phyloP scores from a whole-genome alignment of 2,797 vertebrate species.

The Tolypeutes matacus region DNA sequence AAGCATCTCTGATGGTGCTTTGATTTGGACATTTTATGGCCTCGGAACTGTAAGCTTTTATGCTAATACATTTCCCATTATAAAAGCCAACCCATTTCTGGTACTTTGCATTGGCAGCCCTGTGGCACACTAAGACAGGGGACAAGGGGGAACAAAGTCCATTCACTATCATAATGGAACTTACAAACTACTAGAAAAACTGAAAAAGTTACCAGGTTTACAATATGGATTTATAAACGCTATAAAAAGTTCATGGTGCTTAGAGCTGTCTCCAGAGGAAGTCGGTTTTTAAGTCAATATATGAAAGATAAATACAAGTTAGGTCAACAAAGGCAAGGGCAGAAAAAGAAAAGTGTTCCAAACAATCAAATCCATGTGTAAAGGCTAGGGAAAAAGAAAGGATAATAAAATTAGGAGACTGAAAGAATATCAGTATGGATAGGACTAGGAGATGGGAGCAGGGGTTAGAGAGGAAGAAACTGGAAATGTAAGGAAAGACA shows the following conservation, averaged over 20 bases:
- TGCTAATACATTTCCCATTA: too few relatives aligned
- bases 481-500: not conserved
- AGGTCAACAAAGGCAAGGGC: not conserved
- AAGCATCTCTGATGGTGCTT: too few relatives aligned
- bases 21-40: too few relatives aligned
- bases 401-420: not conserved
- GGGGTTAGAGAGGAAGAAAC: not conserved
- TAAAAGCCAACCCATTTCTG: too few relatives aligned
- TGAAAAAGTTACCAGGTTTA: not conserved
- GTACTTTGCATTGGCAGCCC: too few relatives aligned
- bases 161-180: not conserved
- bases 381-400: not conserved
- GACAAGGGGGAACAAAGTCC: not conserved
- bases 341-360: not conserved
- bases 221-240: not conserved
- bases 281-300: not conserved
- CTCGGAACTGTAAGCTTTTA: too few relatives aligned
- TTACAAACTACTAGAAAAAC: not conserved
- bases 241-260: not conserved
- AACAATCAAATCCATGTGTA: conserved; percentile 38
- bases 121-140: not conserved
- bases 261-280: not conserved
- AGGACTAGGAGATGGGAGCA: not conserved
- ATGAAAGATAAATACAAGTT: conserved; percentile 25
- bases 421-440: not conserved